A percentile compares a stretch with the other conserved stretches of the same genome.
Evolutionary conservation across 2,888 invertebrate species (phyloP).

Genomic region (Globia sparganii): DNA sequence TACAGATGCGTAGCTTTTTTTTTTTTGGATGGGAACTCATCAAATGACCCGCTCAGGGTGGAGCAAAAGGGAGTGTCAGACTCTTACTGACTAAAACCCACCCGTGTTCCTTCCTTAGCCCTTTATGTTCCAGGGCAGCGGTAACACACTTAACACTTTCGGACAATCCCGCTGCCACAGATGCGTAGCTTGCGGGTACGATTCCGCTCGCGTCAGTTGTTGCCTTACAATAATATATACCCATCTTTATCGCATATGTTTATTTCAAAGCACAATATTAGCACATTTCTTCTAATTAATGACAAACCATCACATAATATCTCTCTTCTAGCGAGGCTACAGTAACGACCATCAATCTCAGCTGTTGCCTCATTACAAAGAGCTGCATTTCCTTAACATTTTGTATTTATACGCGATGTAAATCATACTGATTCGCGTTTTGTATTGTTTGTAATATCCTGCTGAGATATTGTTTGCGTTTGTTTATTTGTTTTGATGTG

Average conservation of each 20-base stretch:
- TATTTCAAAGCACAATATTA: conserved; percentile 10
- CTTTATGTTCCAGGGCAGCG: too few species aligned
- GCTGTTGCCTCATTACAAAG: conserved; percentile 46
- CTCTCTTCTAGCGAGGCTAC: conserved; percentile 10
- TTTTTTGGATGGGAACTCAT: too few species aligned
- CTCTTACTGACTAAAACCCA: too few species aligned
- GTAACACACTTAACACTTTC: too few species aligned
- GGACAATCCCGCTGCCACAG: too few species aligned
- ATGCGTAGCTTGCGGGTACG: too few species aligned
- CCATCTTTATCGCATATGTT: background rate
- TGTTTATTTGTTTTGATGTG: background rate
- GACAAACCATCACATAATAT: conserved; percentile 3
- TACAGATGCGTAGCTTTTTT: too few species aligned
- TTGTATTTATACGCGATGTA: conserved; percentile 35
- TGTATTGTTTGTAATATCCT: conserved; percentile 11
- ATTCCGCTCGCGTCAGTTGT: too few species aligned
- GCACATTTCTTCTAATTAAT: conserved; percentile 7
- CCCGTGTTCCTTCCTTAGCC: too few species aligned
- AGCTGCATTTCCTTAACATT: conserved; percentile 46
- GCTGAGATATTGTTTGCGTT: background rate
- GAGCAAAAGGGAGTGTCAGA: too few species aligned
- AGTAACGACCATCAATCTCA: conserved; percentile 42
- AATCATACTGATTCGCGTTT: conserved; percentile 38
- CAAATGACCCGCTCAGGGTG: too few species aligned
- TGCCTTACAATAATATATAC: too few species aligned